Conservation (phyloP, 1,140 invertebrate species). For the Solenopsis invicta region DNA sequence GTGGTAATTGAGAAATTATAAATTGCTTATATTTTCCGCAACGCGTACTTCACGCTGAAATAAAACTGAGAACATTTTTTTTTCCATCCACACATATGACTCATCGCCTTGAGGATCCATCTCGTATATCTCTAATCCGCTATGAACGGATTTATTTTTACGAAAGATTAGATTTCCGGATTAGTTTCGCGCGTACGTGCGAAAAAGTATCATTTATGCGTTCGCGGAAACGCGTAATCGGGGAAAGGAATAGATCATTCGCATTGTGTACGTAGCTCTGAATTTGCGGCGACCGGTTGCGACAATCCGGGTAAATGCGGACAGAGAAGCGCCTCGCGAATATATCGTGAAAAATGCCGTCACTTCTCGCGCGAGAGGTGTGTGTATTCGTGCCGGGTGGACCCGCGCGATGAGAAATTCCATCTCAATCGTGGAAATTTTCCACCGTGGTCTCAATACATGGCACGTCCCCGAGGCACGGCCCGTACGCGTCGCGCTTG, state of each 20-base stretch:
- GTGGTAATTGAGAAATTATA: background rate
- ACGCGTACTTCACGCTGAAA: background rate
- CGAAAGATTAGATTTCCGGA: background rate
- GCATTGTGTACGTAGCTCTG: background rate
- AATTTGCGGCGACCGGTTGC: slow-evolving; percentile 18
- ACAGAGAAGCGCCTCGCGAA: slow-evolving; percentile 16
- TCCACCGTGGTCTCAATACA: slow-evolving; percentile 11
- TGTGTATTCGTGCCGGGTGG: too few relatives aligned
- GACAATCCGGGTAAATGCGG: slow-evolving; percentile 30
- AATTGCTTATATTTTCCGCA: slow-evolving; percentile 1
- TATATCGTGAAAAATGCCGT: slow-evolving; percentile 34
- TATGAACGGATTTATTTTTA: background rate
- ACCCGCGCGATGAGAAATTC: slow-evolving; percentile 41
- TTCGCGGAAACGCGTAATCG: background rate
- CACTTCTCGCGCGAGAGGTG: background rate
- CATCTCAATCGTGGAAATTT: background rate
- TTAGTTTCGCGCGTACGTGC: background rate
- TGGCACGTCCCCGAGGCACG: slow-evolving; percentile 19
- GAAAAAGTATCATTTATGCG: background rate
- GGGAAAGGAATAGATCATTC: slow-evolving; percentile 9
- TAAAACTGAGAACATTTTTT: background rate
- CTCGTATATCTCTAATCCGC: background rate
- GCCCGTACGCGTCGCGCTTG: slow-evolving; percentile 43
- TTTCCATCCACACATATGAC: background rate
- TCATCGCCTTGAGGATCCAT: background rate